Evolutionary conservation across 2,113 vertebrate species (phyloP).

Genomic region (Saguinus midas): DNA sequence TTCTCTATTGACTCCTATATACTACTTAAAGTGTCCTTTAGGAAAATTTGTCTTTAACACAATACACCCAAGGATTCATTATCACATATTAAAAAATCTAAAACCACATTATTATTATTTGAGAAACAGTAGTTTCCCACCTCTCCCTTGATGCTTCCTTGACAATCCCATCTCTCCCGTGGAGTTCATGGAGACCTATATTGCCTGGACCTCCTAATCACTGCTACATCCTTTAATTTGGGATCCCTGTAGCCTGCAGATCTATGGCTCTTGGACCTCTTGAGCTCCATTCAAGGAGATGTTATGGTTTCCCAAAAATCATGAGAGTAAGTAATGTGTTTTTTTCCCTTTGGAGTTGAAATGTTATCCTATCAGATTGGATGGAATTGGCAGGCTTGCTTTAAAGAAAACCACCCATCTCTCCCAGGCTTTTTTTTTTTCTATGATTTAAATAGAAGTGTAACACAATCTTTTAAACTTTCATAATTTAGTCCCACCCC

Average conservation of each 20-base stretch:
- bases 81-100: background rate
- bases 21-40: background rate
- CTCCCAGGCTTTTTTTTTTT: background rate
- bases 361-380: slow-evolving; percentile 29
- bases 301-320: slow-evolving; percentile 27
- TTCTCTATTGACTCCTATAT: background rate
- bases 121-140: background rate
- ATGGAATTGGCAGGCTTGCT: slow-evolving; percentile 43
- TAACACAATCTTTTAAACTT: slow-evolving; percentile 55
- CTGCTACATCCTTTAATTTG: background rate
- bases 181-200: background rate
- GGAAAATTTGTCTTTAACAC: background rate
- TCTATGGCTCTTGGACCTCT: slow-evolving; percentile 18
- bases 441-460: slow-evolving; percentile 43
- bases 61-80: background rate
- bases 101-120: slow-evolving; percentile 12
- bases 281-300: background rate
- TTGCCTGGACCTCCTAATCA: background rate
- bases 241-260: background rate
- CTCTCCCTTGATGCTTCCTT: background rate
- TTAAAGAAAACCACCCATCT: slow-evolving; percentile 44
- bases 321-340: background rate
- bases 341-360: background rate
- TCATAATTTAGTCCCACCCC: slow-evolving; percentile 35
- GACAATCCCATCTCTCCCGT: background rate